Conservation (phyloP, 2,888 invertebrate genomes). For the Drepanosiphum platanoidis region DNA sequence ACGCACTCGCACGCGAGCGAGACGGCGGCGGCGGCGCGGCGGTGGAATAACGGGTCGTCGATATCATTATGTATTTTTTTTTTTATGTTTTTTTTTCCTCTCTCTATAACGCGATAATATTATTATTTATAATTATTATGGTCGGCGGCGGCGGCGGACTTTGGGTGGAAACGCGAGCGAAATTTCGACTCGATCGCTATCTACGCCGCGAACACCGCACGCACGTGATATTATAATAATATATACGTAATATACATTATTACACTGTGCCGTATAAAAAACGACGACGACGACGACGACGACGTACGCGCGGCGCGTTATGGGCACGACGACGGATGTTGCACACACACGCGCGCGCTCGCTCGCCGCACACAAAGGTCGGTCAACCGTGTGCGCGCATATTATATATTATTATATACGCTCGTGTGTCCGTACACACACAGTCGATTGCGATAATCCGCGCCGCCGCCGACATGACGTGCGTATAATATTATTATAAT, state of each 20-base stretch:
- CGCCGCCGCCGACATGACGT: slow-evolving; percentile 42
- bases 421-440: not conserved
- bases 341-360: not conserved
- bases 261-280: not conserved
- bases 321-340: slow-evolving; percentile 7
- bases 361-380: slow-evolving; percentile 25
- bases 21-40: not conserved
- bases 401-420: not conserved
- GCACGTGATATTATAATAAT: not conserved
- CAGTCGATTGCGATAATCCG: slow-evolving; percentile 35
- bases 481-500: slow-evolving; percentile 16
- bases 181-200: not conserved
- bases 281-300: not conserved
- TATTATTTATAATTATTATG: slow-evolving; percentile 18
- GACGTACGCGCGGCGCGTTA: not conserved
- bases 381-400: slow-evolving; percentile 14
- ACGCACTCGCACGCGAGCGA: not conserved
- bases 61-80: too few relatives aligned
- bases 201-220: not conserved
- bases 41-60: slow-evolving; percentile 27
- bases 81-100: too few relatives aligned
- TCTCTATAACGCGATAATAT: too few relatives aligned
- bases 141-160: not conserved
- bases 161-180: not conserved
- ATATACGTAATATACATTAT: not conserved